Evolutionary conservation across 1,140 invertebrate genomes (phyloP), one percentile per base, ranked within the genome.

Genomic region (Sipha flava): DNA sequence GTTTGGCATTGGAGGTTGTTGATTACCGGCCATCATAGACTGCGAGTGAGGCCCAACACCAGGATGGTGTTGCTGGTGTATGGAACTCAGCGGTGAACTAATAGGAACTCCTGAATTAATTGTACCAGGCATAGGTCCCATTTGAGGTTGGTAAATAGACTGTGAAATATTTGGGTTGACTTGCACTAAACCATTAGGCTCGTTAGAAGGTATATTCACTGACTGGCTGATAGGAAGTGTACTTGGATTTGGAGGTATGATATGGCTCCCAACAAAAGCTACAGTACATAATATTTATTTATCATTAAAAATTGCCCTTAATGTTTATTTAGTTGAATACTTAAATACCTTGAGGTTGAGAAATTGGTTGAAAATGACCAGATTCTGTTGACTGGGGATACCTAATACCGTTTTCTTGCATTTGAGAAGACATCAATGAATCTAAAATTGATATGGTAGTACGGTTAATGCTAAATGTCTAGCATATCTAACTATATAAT

Each of bases 361-460:
- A 29, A 18, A 66, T 43, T 34, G 34, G 79, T 70, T 68, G 62
- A 52, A 68, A 40, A 12, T 68, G 79, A 40, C 29, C 9, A 4
- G 72, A 10, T 10, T 73, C 70, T 52, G 70, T 52, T 12, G 45
- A 34, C 47, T 52, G 70, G 0, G 43, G 70, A 73, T 73, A 73
- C 14, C 70, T n/a, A 16, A 77, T 26, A 40, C 34, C 43, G 57
- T 77, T 77, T 16, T 77, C 72, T 77, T 77, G 72, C 2, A 77
- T 54, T 57, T 77, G 72, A 57, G 72, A 26, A 18, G 72, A 37
- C 43, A 77, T 57, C n/a, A 77, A 26, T 26, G 72, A 77, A 57
- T 57, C 72, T 77, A 45, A 37, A 54, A 21, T 23, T 9, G 16
- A 52, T 40, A 40, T 6, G 4, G 4, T 40, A 40, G 10, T 6